These are phyloP conservation scores for Caloenas nicobarica DNA, from an alignment of 2,113 vertebrate species.

Conservation along the genomic window DNA sequence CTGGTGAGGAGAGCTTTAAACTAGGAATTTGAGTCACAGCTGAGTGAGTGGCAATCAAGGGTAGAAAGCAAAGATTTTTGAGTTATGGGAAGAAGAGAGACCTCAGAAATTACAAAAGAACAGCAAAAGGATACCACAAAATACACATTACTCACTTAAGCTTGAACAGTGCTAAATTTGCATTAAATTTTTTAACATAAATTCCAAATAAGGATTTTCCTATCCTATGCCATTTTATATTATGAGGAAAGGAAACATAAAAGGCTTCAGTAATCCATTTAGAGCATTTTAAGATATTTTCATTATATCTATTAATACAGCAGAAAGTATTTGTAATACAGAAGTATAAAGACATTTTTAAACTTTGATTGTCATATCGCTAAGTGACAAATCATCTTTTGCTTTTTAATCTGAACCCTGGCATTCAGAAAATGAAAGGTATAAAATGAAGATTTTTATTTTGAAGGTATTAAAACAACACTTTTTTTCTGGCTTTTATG, in stretches of 20 bases:
- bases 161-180: not conserved
- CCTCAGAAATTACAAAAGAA: not conserved
- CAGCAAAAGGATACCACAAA: not conserved
- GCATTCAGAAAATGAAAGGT: not conserved
- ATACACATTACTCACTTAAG: not conserved
- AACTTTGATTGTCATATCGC: not conserved
- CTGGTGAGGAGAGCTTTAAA: not conserved
- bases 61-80: not conserved
- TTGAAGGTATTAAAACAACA: fast-evolving
- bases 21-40: not conserved
- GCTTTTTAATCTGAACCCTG: not conserved
- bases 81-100: not conserved
- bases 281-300: not conserved
- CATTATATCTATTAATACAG: not conserved
- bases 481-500: not conserved
- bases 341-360: not conserved
- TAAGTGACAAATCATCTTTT: not conserved
- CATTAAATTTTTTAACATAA: not conserved
- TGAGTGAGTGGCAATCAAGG: not conserved
- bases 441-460: not conserved
- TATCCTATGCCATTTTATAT: not conserved
- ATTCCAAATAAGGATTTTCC: not conserved
- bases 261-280: not conserved
- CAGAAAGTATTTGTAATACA: not conserved
- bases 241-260: not conserved